A percentile compares a stretch with the other conserved stretches of the same genome.
Evolutionary conservation across 2,113 vertebrate genomes (phyloP).

Genomic region (Halichoerus grypus): DNA sequence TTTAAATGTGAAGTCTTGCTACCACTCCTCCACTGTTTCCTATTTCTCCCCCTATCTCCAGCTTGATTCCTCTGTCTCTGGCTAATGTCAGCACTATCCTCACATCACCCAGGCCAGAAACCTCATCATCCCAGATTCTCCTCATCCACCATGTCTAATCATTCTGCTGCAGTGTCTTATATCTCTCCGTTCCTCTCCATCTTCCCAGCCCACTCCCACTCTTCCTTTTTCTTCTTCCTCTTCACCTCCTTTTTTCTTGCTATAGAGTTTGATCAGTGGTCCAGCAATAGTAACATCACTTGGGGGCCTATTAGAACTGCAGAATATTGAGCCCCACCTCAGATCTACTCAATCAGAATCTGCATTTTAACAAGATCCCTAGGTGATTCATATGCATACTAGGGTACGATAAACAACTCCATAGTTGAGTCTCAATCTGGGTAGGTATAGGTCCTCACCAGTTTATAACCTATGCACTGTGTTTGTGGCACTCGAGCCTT

Average conservation of each 20-base stretch:
- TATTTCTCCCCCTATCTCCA: neutral
- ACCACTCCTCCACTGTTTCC: neutral
- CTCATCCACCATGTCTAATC: neutral
- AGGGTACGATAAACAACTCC: neutral
- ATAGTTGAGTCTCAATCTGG: neutral
- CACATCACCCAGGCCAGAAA: neutral
- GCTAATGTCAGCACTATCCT: neutral
- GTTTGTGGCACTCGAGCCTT: neutral
- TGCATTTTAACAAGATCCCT: slow-evolving; percentile 10
- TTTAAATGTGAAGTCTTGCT: slow-evolving; percentile 47
- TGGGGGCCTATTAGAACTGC: neutral
- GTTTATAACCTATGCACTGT: neutral
- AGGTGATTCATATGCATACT: neutral
- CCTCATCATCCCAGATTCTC: neutral
- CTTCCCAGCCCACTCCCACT: neutral
- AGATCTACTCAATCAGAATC: neutral
- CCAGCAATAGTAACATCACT: neutral
- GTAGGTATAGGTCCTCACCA: neutral
- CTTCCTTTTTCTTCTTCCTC: neutral
- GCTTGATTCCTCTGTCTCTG: neutral
- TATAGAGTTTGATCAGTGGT: neutral
- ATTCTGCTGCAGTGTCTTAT: neutral
- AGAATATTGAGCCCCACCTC: neutral
- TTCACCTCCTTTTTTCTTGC: neutral
- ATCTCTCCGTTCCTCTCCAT: neutral